Evolutionary conservation across 1,140 invertebrate genomes (phyloP), one percentile per base, ranked within the genome.

Genomic region (Monomorium pharaonis): DNA sequence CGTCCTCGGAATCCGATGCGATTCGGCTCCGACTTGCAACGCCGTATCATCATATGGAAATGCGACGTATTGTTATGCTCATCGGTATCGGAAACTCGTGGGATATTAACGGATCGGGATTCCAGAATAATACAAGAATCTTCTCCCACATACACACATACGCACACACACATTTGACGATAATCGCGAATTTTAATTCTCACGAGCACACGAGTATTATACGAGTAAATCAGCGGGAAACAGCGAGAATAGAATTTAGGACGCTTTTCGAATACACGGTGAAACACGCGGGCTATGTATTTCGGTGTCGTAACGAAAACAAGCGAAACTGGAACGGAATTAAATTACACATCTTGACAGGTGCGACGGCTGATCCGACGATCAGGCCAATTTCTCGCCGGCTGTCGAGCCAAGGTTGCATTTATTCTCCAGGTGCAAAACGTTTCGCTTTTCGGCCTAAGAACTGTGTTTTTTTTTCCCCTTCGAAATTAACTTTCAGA

Each of bases 401-500:
- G 84, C 86, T 51, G 72, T 60, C 9, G 18, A 60, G 49, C 18
- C 70, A 90, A 91, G 85, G 87, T 83, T 87, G 56, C 62, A 54
- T 69, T 78, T 74, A 21, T 72, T 62, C 56, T 62, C 87, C 90
- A 91, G 90, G 85, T 91, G 87, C 85, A 85, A 91, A 88, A 83
- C 83, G 75, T 65, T 54, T 54, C 77, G 74, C 56, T 91, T 86
- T 70, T 37, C 62, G 84, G 83, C 78, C 89, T 83, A 86, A 91
- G 84, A 65, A 21, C 21, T n/a, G 12, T 21, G 60, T 63, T 9
- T 54, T 65, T 62, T 44, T 77, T 72, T 77, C 37, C n/a, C n/a
- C n/a, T n/a, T n/a, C 44, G 62, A 18, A 16, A 67, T 27, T 42
- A 62, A 14, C 44, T 27, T 37, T 70, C 18, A n/a, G 3, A 2